phyloP scores from a whole-genome alignment of 2,797 vertebrate genomes.

The Hydrolagus colliei region DNA sequence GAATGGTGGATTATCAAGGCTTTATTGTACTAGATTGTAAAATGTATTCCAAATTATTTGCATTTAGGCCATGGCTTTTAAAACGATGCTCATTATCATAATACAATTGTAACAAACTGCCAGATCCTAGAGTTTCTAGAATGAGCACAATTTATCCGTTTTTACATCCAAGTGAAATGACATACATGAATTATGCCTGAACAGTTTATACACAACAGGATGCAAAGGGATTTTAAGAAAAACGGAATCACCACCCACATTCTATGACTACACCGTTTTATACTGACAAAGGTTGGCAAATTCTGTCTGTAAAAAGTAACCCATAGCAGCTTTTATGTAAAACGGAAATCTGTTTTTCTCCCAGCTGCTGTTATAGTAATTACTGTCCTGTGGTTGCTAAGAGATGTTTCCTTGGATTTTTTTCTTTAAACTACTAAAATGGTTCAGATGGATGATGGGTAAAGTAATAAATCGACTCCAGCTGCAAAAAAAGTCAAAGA shows the following conservation, averaged over 20 bases:
- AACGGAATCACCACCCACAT: constrained; percentile 43
- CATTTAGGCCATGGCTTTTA: no score
- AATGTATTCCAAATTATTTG: not conserved
- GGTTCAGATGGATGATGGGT: constrained; percentile 69
- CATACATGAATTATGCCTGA: not conserved
- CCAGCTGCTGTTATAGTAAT: constrained; percentile 87
- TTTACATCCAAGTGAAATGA: not conserved
- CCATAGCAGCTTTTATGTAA: constrained; percentile 78
- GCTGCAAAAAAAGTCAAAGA: constrained; percentile 73
- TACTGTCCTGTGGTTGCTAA: constrained; percentile 87
- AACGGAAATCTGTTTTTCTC: constrained; percentile 85
- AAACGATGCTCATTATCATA: no score
- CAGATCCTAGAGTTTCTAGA: not conserved
- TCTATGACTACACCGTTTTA: constrained; percentile 56
- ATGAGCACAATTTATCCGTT: constrained; percentile 4
- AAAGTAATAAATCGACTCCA: constrained; percentile 86
- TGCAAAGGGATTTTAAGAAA: constrained; percentile 13
- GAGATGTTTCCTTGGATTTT: constrained; percentile 78
- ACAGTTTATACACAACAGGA: not conserved
- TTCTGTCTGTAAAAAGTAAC: constrained; percentile 75
- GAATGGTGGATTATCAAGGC: no score
- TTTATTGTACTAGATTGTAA: not conserved
- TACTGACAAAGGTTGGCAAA: constrained; percentile 63
- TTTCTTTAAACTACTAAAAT: constrained; percentile 62
- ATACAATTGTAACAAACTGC: no score